phyloP scores from a whole-genome alignment of 2,797 vertebrate genomes.

The Pangasius macronema region DNA sequence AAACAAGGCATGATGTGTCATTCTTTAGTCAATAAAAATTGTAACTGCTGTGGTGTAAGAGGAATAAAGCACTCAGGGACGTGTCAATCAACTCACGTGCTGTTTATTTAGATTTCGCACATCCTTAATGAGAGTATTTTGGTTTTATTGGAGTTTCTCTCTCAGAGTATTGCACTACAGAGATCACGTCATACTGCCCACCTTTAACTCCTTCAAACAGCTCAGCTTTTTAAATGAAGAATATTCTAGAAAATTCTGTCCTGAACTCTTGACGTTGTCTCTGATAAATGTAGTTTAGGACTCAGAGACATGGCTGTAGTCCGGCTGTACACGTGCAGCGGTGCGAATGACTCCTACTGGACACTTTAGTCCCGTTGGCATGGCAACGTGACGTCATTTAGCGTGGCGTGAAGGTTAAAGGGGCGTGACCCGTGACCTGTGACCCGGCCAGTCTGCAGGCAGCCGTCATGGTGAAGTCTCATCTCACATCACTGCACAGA shows the following conservation, averaged over 20 bases:
- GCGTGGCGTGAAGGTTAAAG: not conserved
- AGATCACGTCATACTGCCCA: too few relatives aligned
- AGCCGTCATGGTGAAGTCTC: not conserved
- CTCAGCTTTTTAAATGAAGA: not conserved
- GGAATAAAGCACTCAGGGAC: not conserved
- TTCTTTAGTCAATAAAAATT: not conserved
- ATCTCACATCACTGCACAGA: not conserved
- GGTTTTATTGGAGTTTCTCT: not conserved
- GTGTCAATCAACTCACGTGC: not conserved
- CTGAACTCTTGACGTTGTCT: not conserved
- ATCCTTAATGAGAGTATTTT: not conserved
- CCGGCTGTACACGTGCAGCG: not conserved
- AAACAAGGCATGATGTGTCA: not conserved
- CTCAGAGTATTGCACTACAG: not conserved
- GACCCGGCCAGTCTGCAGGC: not conserved
- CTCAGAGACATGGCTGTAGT: not conserved
- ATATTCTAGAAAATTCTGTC: not conserved
- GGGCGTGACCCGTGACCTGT: not conserved
- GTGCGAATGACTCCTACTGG: conserved; percentile 7
- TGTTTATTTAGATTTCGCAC: not conserved
- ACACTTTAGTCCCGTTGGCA: conserved; percentile 50
- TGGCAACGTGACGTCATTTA: conserved; percentile 37
- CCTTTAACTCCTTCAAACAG: not conserved
- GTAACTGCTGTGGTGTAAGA: not conserved
- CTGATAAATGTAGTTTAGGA: not conserved